Conservation (phyloP, 23 tunicate species). For the Diplosoma virens region DNA sequence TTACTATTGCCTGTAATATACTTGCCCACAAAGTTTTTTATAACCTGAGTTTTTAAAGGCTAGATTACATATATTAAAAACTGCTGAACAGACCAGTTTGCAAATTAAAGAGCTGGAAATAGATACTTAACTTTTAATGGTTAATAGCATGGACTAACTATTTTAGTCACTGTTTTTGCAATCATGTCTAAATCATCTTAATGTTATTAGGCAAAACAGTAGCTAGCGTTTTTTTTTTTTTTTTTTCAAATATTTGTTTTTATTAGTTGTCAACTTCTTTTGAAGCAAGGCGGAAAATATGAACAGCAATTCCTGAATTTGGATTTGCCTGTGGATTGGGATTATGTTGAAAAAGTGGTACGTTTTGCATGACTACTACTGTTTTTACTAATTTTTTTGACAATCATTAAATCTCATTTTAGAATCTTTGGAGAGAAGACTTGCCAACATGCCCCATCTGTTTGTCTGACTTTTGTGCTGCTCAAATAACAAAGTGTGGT, state of each 20-base stretch:
- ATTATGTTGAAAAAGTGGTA: constrained; percentile 63
- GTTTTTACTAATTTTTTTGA: background rate
- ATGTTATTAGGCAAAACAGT: background rate
- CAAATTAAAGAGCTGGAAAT: no score
- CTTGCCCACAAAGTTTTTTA: no score
- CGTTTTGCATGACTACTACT: background rate
- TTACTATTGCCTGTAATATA: no score
- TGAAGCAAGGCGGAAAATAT: constrained; percentile 60
- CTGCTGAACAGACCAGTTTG: no score
- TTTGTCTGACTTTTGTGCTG: constrained; percentile 52
- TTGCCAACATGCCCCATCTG: constrained; percentile 79
- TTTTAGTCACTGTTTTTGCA: no score
- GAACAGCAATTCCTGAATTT: constrained; percentile 30
- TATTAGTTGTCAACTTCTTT: constrained; percentile 55
- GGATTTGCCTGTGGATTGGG: constrained; percentile 65
- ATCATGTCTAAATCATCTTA: no score
- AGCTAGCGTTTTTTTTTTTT: background rate
- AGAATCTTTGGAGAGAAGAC: constrained; percentile 65
- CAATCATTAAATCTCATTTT: no score
- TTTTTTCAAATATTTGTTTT: no score
- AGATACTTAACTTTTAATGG: no score
- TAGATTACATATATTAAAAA: no score
- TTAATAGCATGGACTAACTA: no score
- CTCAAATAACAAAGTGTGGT: constrained; percentile 78
- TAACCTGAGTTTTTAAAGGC: no score